Evolutionary conservation across 1,140 invertebrate species (phyloP).

Genomic region (Diorhabda sublineata): DNA sequence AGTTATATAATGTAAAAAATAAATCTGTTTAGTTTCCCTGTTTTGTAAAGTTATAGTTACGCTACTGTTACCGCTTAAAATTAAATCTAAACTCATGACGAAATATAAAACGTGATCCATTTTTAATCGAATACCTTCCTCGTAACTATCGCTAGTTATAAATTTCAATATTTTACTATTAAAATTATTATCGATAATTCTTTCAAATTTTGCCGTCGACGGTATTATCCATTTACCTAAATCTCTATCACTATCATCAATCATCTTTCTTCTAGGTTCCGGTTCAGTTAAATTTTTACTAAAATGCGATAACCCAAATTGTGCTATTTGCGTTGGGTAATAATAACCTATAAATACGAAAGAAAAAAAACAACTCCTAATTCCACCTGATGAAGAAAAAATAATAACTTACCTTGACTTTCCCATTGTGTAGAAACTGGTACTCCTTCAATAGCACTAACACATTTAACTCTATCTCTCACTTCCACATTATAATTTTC

Average conservation of each 20-base stretch:
- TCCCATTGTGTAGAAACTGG: conserved; percentile 96
- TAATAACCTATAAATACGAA: conserved; percentile 59
- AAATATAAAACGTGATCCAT: conserved; percentile 72
- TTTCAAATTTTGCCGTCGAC: conserved; percentile 57
- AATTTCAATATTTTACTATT: conserved; percentile 63
- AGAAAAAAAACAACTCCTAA: too few relatives aligned
- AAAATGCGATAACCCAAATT: conserved; percentile 96
- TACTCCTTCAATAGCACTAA: conserved; percentile 87
- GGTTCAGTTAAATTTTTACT: conserved; percentile 88
- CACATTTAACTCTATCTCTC: conserved; percentile 91
- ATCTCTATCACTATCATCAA: conserved; percentile 72
- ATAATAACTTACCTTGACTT: conserved; percentile 57
- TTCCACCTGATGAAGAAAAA: background rate
- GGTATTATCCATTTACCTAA: conserved; percentile 64
- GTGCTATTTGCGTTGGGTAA: conserved; percentile 98
- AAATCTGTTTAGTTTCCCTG: conserved; percentile 70
- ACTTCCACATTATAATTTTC: conserved; percentile 97
- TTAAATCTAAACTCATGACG: conserved; percentile 72
- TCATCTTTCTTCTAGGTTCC: conserved; percentile 61
- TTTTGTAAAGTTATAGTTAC: conserved; percentile 74
- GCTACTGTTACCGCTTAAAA: conserved; percentile 72
- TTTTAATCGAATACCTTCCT: conserved; percentile 64
- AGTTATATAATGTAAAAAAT: conserved; percentile 79
- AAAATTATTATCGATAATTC: conserved; percentile 56
- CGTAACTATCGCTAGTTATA: conserved; percentile 63